Evolutionary conservation across 2,113 vertebrate genomes (phyloP).

Genomic region (Okapia johnstoni): DNA sequence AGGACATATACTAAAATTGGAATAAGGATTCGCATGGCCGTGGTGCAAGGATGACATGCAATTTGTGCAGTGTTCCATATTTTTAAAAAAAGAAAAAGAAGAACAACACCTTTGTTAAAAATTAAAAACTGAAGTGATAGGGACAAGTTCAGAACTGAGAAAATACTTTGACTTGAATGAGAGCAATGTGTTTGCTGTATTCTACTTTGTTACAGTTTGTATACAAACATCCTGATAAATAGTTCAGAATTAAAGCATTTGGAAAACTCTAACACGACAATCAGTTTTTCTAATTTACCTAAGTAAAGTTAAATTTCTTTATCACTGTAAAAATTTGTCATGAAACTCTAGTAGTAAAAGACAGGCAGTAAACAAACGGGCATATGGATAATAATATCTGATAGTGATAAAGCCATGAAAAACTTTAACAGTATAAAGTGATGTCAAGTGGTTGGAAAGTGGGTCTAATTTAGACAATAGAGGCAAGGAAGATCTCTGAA

Average conservation of each 20-base stretch:
- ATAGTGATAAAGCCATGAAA: background rate
- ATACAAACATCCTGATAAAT: constrained; percentile 79
- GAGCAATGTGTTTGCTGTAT: constrained; percentile 64
- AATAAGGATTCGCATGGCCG: background rate
- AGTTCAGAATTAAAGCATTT: constrained; percentile 79
- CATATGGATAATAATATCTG: background rate
- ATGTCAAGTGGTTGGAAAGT: background rate
- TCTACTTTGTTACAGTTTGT: constrained; percentile 81
- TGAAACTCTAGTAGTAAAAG: background rate
- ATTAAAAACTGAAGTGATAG: constrained; percentile 26
- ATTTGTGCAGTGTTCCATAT: background rate
- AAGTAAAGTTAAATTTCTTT: constrained; percentile 82
- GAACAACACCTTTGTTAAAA: constrained; percentile 52
- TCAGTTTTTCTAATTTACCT: constrained; percentile 79
- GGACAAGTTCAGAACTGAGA: constrained; percentile 62
- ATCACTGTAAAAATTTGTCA: constrained; percentile 10
- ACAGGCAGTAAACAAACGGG: background rate
- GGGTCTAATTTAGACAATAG: background rate
- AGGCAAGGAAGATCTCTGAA: background rate
- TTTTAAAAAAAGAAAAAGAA: background rate
- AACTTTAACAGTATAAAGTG: background rate
- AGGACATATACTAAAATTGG: background rate
- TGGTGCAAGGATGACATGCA: background rate
- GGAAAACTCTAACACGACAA: constrained; percentile 74
- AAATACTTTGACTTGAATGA: constrained; percentile 67